Evolutionary conservation across 2,888 invertebrate species (phyloP).

Genomic region (Cantharis lateralis): DNA sequence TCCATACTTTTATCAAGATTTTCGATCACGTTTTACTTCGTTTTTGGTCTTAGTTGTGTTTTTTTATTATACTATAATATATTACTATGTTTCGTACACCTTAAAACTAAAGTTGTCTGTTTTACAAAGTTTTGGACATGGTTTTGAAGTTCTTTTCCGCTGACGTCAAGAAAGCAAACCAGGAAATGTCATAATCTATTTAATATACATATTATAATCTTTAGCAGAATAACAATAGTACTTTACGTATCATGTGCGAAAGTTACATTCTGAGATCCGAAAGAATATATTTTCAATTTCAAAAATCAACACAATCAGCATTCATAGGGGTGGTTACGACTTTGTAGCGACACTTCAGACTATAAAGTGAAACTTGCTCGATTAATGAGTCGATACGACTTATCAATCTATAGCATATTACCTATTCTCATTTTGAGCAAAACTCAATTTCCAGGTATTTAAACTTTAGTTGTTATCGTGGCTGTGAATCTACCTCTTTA

Average conservation of each 20-base stretch:
- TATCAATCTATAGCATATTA: not conserved
- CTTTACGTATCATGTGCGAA: too few species aligned
- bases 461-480: not conserved
- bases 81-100: not conserved
- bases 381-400: not conserved
- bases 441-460: not conserved
- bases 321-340: too few species aligned
- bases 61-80: not conserved
- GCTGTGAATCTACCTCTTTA: not conserved
- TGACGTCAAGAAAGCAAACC: not conserved
- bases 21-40: not conserved
- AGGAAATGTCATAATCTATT: not conserved
- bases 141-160: not conserved
- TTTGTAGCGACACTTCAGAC: not conserved
- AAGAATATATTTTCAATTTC: too few species aligned
- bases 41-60: too few species aligned
- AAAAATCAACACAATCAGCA: too few species aligned
- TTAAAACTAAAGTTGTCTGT: not conserved
- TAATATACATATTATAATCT: not conserved
- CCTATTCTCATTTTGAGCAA: not conserved
- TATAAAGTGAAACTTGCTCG: not conserved
- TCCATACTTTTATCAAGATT: not conserved
- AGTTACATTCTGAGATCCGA: too few species aligned
- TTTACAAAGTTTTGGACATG: not conserved
- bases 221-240: not conserved